phyloP scores from a whole-genome alignment of 2,797 vertebrate genomes.

The Echeneis naucrates region DNA sequence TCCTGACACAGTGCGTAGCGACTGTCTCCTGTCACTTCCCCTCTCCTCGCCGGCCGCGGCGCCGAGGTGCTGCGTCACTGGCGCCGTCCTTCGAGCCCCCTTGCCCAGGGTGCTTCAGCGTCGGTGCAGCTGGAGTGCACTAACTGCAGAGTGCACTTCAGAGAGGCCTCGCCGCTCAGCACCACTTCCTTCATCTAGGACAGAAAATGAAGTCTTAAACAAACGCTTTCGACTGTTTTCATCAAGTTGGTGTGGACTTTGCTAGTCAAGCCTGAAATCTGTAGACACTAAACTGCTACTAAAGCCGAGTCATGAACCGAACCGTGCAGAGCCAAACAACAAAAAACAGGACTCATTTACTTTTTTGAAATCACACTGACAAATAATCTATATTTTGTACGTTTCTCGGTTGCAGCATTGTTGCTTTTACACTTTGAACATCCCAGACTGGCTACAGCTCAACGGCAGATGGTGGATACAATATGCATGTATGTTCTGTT shows the following conservation, averaged over 20 bases:
- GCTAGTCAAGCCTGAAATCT: neutral
- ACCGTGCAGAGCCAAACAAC: too few relatives aligned
- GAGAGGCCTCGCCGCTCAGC: conserved; percentile 40
- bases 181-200: conserved; percentile 33
- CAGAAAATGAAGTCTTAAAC: too few relatives aligned
- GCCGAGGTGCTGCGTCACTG: conserved; percentile 38
- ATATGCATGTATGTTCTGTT: neutral
- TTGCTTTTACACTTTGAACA: neutral
- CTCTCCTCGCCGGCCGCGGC: conserved; percentile 49
- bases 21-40: conserved; percentile 83
- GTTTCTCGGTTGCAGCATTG: neutral
- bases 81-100: conserved; percentile 49
- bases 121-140: conserved; percentile 59
- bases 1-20: conserved; percentile 72
- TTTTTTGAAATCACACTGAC: neutral
- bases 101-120: conserved; percentile 56
- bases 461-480: neutral
- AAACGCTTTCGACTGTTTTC: too few relatives aligned
- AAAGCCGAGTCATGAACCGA: too few relatives aligned
- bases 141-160: conserved; percentile 48
- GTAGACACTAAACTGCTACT: neutral
- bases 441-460: neutral
- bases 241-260: conserved; percentile 11
- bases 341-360: neutral
- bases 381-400: neutral